Percentiles rank a stretch among this genome's conserved stretches.
phyloP scores from a whole-genome alignment of 2,113 vertebrate species.

The Sciurus niger region DNA sequence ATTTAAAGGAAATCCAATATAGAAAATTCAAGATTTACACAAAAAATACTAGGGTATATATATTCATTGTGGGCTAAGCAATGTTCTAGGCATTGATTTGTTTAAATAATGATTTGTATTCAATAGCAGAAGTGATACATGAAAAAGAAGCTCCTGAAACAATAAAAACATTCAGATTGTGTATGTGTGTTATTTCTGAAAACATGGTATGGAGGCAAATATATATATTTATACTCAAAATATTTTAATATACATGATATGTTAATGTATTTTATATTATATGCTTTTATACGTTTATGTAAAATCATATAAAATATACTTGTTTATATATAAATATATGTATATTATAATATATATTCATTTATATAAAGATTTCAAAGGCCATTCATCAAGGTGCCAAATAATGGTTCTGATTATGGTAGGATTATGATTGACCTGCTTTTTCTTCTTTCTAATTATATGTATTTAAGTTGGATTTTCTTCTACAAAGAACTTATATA shows the following conservation, averaged over 20 bases:
- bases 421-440: not conserved
- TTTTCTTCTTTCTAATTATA: not conserved
- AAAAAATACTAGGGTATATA: not conserved
- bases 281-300: not conserved
- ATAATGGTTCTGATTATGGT: not conserved
- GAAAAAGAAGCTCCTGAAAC: not conserved
- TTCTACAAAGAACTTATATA: not conserved
- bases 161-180: not conserved
- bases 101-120: conserved; percentile 49
- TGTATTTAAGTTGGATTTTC: not conserved
- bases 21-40: conserved; percentile 30
- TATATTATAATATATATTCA: not conserved
- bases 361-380: conserved; percentile 41
- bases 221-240: not conserved
- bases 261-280: not conserved
- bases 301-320: not conserved
- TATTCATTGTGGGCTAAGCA: not conserved
- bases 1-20: not conserved
- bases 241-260: not conserved
- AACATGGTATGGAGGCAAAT: not conserved
- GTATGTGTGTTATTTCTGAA: not conserved
- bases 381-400: not conserved
- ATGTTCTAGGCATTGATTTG: not conserved
- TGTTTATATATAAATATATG: not conserved
- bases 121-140: not conserved